Evolutionary conservation across 1,140 invertebrate genomes (phyloP), one percentile per base, ranked within the genome.

Genomic region (Theocolax elegans): DNA sequence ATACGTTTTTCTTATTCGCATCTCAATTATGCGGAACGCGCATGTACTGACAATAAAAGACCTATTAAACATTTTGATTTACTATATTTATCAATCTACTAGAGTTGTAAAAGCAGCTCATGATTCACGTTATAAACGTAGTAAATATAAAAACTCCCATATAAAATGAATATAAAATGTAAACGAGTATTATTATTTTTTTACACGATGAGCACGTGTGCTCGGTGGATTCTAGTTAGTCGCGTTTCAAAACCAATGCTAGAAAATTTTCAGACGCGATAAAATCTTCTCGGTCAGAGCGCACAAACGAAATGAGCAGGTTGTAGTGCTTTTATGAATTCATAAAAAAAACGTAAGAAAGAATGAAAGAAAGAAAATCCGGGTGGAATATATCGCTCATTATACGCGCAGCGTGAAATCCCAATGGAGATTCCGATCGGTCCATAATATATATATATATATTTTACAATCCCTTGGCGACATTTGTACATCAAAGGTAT

Each of bases 181-280:
- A n/a, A 44, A 7, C 29, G 10, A 35, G 27, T 8, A 17, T 44
- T 49, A 48, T 49, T 31, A 49, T 49, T 29, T 49, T n/a, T n/a
- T n/a, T n/a, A n/a, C n/a, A n/a, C n/a, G n/a, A n/a, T n/a, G 17
- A 31, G 31, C 27, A 27, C 42, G 44, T 19, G 35, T 35, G 1
- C 44, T 10, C n/a, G 29, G 17, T 31, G 1, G 44, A 1, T 2
- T 35, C n/a, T 12, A 12, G 17, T n/a, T 35, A 23, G 17, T 23
- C n/a, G 17, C n/a, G 21, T 49, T 29, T 35, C 44, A 27, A 63
- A 48, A 64, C 29, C 15, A 31, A 49, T 44, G 21, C 63, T 65
- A 54, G 49, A 64, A 19, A 51, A 53, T 65, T 65, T 65, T 13
- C 23, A 44, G 9, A 7, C 49, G 15, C 3, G 38, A 29, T 44